Conservation (phyloP, 2,113 vertebrate species). For the Oreochromis aureus region DNA sequence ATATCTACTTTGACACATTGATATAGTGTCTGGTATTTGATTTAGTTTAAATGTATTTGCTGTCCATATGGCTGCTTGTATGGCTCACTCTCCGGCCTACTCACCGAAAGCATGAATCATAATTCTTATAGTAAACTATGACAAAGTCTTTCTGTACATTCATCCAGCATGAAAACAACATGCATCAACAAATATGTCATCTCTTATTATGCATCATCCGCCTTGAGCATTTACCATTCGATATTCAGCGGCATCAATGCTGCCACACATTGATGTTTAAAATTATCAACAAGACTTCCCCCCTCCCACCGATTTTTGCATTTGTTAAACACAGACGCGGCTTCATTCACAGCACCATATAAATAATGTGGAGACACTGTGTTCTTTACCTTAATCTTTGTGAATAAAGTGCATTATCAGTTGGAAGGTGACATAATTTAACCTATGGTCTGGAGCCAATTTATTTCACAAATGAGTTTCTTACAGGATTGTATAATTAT, state of each 20-base stretch:
- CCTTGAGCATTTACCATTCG: not conserved
- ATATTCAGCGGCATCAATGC: not conserved
- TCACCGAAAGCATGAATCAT: conserved; percentile 31
- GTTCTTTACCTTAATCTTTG: not conserved
- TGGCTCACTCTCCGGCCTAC: conserved; percentile 10
- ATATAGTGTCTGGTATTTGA: conserved; percentile 3
- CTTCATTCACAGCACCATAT: not conserved
- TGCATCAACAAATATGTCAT: conserved; percentile 11
- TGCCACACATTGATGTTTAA: not conserved
- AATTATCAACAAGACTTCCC: not conserved
- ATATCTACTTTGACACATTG: conserved; percentile 15
- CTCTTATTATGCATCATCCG: not conserved
- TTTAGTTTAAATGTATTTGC: not conserved
- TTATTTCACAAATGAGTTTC: conserved; percentile 27
- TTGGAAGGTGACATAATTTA: not conserved
- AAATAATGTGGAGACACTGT: not conserved
- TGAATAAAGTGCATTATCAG: not conserved
- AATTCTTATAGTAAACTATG: conserved; percentile 29
- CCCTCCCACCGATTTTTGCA: not conserved
- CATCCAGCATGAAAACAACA: not conserved
- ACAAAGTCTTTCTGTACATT: conserved; percentile 35
- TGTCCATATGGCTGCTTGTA: not conserved
- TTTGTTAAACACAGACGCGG: not conserved
- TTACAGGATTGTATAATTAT: not conserved
- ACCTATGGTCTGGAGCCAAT: not conserved